phyloP scores from a whole-genome alignment of 2,797 vertebrate genomes.

The Chloroceryle amazona region DNA sequence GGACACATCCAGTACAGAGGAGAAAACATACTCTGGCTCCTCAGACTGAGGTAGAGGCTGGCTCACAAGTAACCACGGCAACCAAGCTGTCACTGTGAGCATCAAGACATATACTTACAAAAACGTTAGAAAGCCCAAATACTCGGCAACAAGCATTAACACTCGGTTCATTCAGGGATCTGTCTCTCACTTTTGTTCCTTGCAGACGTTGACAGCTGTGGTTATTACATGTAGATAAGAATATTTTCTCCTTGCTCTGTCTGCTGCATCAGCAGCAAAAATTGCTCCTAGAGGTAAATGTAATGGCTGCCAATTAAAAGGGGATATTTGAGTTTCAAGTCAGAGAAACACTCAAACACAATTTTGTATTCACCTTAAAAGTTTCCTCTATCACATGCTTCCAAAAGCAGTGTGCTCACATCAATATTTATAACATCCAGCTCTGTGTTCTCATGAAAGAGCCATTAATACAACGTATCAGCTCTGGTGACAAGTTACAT shows the following conservation, averaged over 20 bases:
- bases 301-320: neutral
- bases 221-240: neutral
- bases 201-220: neutral
- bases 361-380: neutral
- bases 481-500: slow-evolving; percentile 72
- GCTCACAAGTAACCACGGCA: neutral
- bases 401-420: slow-evolving; percentile 14
- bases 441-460: slow-evolving; percentile 43
- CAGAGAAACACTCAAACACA: neutral
- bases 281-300: neutral
- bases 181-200: neutral
- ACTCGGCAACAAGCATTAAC: neutral
- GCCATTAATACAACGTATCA: slow-evolving; percentile 69
- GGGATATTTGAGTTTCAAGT: neutral
- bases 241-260: neutral
- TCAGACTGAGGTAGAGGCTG: neutral
- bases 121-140: neutral
- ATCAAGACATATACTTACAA: neutral
- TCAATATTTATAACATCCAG: slow-evolving; percentile 64
- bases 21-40: neutral
- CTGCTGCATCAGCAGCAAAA: neutral
- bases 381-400: slow-evolving; percentile 15
- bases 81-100: neutral
- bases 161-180: neutral
- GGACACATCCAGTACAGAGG: neutral